A percentile compares a stretch with the other conserved stretches of the same genome.
phyloP scores from a whole-genome alignment of 1,140 invertebrate species.

The Gryon sp. region DNA sequence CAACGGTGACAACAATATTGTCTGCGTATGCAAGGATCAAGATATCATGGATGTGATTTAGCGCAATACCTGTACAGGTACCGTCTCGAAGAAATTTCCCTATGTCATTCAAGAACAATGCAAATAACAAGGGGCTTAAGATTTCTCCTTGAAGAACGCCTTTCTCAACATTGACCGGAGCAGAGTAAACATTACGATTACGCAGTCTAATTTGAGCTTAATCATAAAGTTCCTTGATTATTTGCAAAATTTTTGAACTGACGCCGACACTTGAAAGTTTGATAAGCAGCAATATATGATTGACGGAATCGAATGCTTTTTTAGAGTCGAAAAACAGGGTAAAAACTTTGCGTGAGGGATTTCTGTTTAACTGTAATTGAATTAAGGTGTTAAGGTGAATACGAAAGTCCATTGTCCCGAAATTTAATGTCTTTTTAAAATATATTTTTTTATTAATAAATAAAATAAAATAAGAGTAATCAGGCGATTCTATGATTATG shows the following conservation, averaged over 20 bases:
- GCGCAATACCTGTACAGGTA: not conserved
- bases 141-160: not conserved
- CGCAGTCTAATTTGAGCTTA: not conserved
- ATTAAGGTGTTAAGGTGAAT: constrained; percentile 2
- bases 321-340: not conserved
- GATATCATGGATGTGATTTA: not conserved
- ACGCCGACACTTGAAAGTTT: not conserved
- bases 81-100: not conserved
- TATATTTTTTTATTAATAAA: too few relatives aligned
- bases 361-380: constrained; percentile 10
- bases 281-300: not conserved
- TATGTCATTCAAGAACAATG: not conserved
- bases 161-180: not conserved
- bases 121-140: not conserved
- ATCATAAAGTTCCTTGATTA: not conserved
- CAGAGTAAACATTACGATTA: not conserved
- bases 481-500: too few relatives aligned
- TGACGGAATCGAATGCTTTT: not conserved
- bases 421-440: too few relatives aligned
- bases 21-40: not conserved
- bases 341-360: not conserved
- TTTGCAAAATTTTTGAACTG: not conserved
- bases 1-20: not conserved
- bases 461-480: too few relatives aligned
- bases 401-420: too few relatives aligned